Base-by-base conservation (phyloP, 1,140 invertebrate genomes). In the Ptiloglossa arizonensis region DNA sequence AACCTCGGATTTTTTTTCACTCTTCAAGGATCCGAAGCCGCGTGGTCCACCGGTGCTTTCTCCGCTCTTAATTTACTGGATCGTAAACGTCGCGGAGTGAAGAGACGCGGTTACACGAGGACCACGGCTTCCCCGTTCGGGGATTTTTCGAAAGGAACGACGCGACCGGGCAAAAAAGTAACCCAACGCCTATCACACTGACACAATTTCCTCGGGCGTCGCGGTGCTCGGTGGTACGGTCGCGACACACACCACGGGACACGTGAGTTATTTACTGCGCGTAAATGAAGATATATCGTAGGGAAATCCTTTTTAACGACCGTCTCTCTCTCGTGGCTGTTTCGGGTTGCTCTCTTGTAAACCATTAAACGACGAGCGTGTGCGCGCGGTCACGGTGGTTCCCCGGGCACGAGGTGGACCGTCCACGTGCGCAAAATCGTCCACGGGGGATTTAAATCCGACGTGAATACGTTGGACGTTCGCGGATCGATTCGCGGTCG, bases 271-370 rank as follows among this genome's bases (percentile, higher is more conserved):
- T 89, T 87, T 87, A 88, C 22, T 38, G 63, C 68, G 52, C 66
- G 60, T 89, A 83, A 89, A 87, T 89, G 78, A 87, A 88, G 87
- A 89, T 88, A 85, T 85, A 89, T 88, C 81, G 85, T 81, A 79
- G 82, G 70, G 72, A 82, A 86, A 84, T 86, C 60, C 70, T 83
- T 82, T 80, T 87, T 84, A 87, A 86, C 82, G 76, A 82, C 73
- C 76, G 41, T 41, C 56, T 44, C 71, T 64, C 71, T 64, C 59
- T 44, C n/a, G 41, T 35, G 22, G 6, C 32, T 6, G n/a, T 68
- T 63, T 24, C 24, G 66, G 46, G n/a, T 9, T 38, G n/a, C 59
- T 46, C 46, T 54, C 68, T 60, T 50, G 69, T 35, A 70, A 64
- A 56, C 50, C 70, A 74, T 74, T 77, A 79, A 81, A 82, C 38